A percentile compares a stretch with the other conserved stretches of the same genome.
Conservation (phyloP, 2,113 vertebrate species). For the Mesoclemmys tuberculata region DNA sequence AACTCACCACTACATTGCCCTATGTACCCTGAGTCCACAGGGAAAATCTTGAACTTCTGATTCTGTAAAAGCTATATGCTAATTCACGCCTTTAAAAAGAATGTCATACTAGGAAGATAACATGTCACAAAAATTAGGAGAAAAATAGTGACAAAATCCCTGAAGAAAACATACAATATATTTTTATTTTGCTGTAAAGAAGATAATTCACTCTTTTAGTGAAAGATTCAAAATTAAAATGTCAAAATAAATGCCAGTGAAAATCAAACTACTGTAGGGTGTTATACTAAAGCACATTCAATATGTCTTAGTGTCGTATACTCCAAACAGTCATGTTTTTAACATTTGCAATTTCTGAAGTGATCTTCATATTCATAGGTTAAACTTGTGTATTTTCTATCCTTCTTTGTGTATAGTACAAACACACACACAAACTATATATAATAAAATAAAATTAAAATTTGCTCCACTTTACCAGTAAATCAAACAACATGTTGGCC, state of each 20-base stretch:
- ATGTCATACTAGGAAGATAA: neutral
- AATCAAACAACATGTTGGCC: neutral
- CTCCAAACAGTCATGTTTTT: neutral
- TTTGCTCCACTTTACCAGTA: neutral
- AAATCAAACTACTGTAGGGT: neutral
- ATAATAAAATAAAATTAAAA: neutral
- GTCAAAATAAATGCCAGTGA: slow-evolving; percentile 31
- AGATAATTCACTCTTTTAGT: neutral
- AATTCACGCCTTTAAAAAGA: slow-evolving; percentile 15
- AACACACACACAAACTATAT: fast-evolving
- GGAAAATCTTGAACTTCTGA: neutral
- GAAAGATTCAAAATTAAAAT: slow-evolving; percentile 34
- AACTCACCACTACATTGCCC: fast-evolving
- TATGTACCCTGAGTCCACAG: neutral
- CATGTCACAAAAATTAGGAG: slow-evolving; percentile 36
- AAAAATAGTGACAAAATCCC: slow-evolving; percentile 36
- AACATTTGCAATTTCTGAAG: neutral
- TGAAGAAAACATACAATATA: neutral
- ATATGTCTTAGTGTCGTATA: neutral
- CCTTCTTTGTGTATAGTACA: neutral
- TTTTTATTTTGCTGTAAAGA: slow-evolving; percentile 27
- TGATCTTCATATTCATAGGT: neutral
- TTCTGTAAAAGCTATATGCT: neutral
- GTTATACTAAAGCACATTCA: neutral
- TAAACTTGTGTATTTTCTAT: neutral